Conservation (phyloP, 2,888 invertebrate genomes). For the Allacma fusca region DNA sequence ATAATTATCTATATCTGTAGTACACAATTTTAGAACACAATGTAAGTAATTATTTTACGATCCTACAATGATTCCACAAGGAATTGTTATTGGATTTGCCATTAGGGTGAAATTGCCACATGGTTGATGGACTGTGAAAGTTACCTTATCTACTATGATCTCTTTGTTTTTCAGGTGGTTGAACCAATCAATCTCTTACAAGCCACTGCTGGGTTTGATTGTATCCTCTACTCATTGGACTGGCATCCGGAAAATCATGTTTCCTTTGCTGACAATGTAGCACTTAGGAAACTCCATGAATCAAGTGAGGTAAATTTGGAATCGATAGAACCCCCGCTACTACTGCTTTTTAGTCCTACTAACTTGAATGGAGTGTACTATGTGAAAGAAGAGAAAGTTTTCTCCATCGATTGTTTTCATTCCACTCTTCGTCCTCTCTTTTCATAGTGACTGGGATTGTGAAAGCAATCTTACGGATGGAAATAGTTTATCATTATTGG, state of each 20-base stretch:
- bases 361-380: neutral
- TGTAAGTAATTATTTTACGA: too few species aligned
- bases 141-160: neutral
- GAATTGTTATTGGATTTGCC: too few species aligned
- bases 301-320: constrained; percentile 72
- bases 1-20: too few species aligned
- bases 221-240: constrained; percentile 91
- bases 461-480: neutral
- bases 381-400: neutral
- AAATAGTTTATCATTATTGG: constrained; percentile 7
- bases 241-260: constrained; percentile 98
- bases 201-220: constrained; percentile 82
- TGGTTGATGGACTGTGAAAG: too few species aligned
- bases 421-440: neutral
- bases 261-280: constrained; percentile 93
- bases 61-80: too few species aligned
- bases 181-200: constrained; percentile 88
- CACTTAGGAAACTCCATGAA: constrained; percentile 76
- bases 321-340: constrained; percentile 1
- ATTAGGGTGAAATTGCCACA: too few species aligned
- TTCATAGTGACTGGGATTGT: neutral
- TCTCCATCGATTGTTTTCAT: constrained; percentile 4
- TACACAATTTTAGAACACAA: too few species aligned
- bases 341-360: neutral
- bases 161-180: constrained; percentile 71